A percentile compares a stretch with the other conserved stretches of the same genome.
Evolutionary conservation across 2,888 invertebrate species (phyloP).

Genomic region (Nudaria mundana): DNA sequence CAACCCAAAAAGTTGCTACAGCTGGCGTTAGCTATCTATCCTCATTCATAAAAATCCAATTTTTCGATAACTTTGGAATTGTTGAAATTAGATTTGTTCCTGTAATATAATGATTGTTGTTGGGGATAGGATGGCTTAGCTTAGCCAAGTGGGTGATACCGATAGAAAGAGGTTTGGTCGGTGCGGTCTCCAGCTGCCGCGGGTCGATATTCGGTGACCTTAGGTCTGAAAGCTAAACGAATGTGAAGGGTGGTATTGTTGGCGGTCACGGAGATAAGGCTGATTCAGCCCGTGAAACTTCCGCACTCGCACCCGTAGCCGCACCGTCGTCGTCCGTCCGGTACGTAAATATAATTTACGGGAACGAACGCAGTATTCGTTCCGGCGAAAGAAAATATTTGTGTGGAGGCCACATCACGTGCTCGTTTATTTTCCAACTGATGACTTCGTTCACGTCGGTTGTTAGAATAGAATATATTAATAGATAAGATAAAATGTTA

Average conservation of each 20-base stretch:
- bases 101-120: no score
- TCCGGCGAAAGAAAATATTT: conserved; percentile 7
- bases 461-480: conserved; percentile 8
- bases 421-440: conserved; percentile 5
- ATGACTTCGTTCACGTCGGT: conserved; percentile 3
- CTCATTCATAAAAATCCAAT: conserved; percentile 12
- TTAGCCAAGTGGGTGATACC: conserved; percentile 18
- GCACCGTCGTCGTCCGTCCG: no score
- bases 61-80: conserved; percentile 8
- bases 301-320: conserved; percentile 30
- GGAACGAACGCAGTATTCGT: conserved; percentile 4
- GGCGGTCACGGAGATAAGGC: conserved; percentile 30
- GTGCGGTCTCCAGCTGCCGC: conserved; percentile 61
- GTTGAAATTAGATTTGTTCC: conserved; percentile 17
- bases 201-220: conserved; percentile 71
- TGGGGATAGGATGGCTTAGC: conserved; percentile 11
- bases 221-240: conserved; percentile 50
- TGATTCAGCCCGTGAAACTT: conserved; percentile 11
- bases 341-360: conserved; percentile 13
- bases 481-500: conserved; percentile 8
- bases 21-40: conserved; percentile 22
- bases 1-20: conserved; percentile 45
- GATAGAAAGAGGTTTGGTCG: conserved; percentile 39
- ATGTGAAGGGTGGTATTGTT: conserved; percentile 36
- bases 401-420: conserved; percentile 7